Percentiles rank a stretch among this genome's conserved stretches.
Conservation (phyloP, 2,113 vertebrate genomes). For the Probosciger aterrimus region DNA sequence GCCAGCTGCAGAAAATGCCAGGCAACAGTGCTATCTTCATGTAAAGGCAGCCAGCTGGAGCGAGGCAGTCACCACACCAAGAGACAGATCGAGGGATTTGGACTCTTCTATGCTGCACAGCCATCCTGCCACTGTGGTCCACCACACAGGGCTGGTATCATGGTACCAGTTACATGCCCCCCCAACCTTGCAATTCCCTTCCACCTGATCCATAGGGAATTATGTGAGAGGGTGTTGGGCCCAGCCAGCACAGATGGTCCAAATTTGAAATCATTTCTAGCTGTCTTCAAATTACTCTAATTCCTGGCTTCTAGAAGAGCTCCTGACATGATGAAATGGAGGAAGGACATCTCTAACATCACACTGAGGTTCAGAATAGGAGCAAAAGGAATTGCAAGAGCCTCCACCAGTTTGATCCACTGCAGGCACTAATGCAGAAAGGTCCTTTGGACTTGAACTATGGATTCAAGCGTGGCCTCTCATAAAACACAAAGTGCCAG, state of each 20-base stretch:
- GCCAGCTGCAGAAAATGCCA: neutral
- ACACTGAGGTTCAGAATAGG: neutral
- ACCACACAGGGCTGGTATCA: neutral
- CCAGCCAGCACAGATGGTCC: neutral
- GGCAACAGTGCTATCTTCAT: neutral
- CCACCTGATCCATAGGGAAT: neutral
- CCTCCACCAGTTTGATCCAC: neutral
- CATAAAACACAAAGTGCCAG: neutral
- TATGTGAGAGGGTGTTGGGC: fast-evolving
- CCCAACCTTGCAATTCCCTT: neutral
- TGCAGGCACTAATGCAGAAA: neutral
- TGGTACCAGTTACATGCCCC: neutral
- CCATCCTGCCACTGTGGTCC: neutral
- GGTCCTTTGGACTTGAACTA: neutral
- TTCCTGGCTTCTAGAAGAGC: neutral
- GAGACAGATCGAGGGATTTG: neutral
- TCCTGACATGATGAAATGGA: neutral
- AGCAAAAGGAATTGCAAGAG: neutral
- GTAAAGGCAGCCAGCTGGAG: neutral
- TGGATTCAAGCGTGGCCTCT: neutral
- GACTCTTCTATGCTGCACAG: neutral
- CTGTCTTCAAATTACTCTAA: neutral
- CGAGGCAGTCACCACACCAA: neutral
- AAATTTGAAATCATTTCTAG: neutral
- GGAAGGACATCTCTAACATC: neutral